Conservation (phyloP, 2,888 invertebrate genomes). For the Nephrocerus scutellatus region DNA sequence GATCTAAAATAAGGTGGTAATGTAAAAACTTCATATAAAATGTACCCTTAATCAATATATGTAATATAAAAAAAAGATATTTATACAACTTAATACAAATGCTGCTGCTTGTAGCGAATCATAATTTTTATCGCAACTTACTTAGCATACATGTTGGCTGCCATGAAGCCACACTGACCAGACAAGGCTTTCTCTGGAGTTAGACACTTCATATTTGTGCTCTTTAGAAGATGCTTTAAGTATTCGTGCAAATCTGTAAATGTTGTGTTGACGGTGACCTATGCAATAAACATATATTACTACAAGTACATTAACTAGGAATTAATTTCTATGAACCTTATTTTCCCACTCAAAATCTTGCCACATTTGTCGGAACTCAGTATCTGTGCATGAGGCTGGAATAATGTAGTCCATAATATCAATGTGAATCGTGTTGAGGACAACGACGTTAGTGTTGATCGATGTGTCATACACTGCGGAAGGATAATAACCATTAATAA, state of each 20-base stretch:
- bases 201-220: conserved; percentile 98
- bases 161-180: conserved; percentile 99
- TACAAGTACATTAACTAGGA: conserved; percentile 1
- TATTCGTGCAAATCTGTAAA: conserved; percentile 90
- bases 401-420: conserved; percentile 99
- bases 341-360: conserved; percentile 99
- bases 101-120: no score
- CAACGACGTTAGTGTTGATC: conserved; percentile 74
- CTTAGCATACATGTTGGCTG: conserved; percentile 96
- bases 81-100: no score
- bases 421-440: conserved; percentile 97
- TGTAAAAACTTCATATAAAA: neutral
- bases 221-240: conserved; percentile 81
- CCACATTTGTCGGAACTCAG: conserved; percentile 99
- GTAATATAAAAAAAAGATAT: neutral
- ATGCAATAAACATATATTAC: neutral
- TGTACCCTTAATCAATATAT: no score
- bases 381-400: conserved; percentile 88
- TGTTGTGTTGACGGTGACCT: conserved; percentile 78
- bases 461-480: conserved; percentile 86
- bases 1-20: conserved; percentile 52
- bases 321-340: conserved; percentile 56
- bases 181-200: conserved; percentile 95
- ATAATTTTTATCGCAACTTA: conserved; percentile 22
- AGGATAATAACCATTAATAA: neutral